phyloP scores from a whole-genome alignment of 2,888 invertebrate genomes.

The Falcaria lacertinaria region DNA sequence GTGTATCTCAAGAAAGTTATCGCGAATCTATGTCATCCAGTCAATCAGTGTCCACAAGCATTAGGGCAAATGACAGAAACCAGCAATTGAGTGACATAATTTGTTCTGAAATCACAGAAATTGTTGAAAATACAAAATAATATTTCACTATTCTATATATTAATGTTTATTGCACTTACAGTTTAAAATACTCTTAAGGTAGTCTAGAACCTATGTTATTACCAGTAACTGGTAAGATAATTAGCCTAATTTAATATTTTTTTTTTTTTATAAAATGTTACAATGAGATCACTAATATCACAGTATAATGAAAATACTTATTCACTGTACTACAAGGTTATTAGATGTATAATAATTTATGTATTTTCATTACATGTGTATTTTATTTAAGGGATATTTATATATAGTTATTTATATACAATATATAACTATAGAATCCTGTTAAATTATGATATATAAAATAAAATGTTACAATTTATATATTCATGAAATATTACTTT shows the following conservation, averaged over 20 bases:
- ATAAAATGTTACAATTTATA: too few species aligned
- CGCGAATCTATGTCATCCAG: background rate
- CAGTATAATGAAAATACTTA: background rate
- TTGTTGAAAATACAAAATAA: constrained; percentile 22
- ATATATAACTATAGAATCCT: too few species aligned
- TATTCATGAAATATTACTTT: too few species aligned
- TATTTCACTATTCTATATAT: too few species aligned
- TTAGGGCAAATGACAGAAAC: constrained; percentile 27
- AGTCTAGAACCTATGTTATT: background rate
- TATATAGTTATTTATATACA: too few species aligned
- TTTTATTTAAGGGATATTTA: too few species aligned
- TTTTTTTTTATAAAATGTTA: too few species aligned
- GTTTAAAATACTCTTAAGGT: background rate
- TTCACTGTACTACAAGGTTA: too few species aligned
- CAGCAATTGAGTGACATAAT: constrained; percentile 33
- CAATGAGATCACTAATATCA: background rate
- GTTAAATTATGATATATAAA: too few species aligned
- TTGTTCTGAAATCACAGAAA: constrained; percentile 37
- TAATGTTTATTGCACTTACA: background rate
- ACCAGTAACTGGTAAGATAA: too few species aligned
- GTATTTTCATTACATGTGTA: background rate
- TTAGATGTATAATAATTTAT: background rate
- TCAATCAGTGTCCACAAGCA: constrained; percentile 29
- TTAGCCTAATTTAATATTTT: too few species aligned
- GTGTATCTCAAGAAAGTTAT: constrained; percentile 6